Evolutionary conservation across 2,888 invertebrate species (phyloP).

Genomic region (Syrista parreyssii): DNA sequence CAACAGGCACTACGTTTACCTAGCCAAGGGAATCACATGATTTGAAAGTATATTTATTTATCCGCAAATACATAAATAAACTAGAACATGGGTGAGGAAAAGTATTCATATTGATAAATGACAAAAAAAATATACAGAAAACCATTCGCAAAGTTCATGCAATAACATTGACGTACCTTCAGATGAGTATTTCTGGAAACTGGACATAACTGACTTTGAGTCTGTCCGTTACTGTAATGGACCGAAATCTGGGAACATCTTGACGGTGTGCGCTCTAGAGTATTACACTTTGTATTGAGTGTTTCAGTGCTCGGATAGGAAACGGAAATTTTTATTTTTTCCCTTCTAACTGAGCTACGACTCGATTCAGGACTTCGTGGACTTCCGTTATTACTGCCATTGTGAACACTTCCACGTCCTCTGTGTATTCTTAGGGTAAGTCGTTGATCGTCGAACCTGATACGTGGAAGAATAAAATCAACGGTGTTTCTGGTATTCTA

Average conservation of each 20-base stretch:
- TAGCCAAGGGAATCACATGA: too few species aligned
- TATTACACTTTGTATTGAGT: conserved; percentile 59
- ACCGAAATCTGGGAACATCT: conserved; percentile 59
- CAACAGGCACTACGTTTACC: too few species aligned
- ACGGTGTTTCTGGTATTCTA: background rate
- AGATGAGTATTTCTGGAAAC: conserved; percentile 53
- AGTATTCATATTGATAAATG: background rate
- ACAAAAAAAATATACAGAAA: conserved; percentile 4
- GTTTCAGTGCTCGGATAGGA: conserved; percentile 84
- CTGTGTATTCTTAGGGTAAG: conserved; percentile 91
- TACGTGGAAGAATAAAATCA: conserved; percentile 48
- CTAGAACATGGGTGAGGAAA: background rate
- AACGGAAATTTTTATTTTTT: conserved; percentile 87
- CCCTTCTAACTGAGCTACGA: conserved; percentile 71
- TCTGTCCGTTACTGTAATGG: conserved; percentile 61
- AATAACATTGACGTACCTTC: conserved; percentile 47
- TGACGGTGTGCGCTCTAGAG: conserved; percentile 59
- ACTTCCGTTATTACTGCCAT: conserved; percentile 58
- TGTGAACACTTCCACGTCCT: conserved; percentile 77
- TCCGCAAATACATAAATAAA: background rate
- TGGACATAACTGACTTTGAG: conserved; percentile 59
- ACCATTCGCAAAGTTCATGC: conserved; percentile 8
- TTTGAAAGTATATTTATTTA: background rate
- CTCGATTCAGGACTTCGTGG: conserved; percentile 45
- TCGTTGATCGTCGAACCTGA: conserved; percentile 89